phyloP scores from a whole-genome alignment of 1,140 invertebrate genomes.

The Calliphora vicina region DNA sequence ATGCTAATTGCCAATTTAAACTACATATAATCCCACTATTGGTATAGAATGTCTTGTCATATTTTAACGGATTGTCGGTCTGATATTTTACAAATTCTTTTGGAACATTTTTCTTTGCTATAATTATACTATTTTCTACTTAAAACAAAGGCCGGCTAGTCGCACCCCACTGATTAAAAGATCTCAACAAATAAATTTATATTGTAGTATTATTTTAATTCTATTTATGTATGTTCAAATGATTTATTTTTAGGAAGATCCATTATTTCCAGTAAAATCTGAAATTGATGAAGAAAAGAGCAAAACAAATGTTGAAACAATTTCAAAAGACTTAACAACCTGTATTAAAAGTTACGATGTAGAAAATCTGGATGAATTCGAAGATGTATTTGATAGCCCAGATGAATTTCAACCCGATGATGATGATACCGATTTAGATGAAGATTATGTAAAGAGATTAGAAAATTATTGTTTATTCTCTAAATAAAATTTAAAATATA shows the following conservation, averaged over 20 bases:
- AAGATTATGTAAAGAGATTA: background rate
- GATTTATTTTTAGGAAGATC: background rate
- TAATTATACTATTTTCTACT: too few species aligned
- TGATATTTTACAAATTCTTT: too few species aligned
- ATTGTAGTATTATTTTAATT: too few species aligned
- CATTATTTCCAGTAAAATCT: background rate
- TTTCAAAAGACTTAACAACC: background rate
- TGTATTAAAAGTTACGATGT: background rate
- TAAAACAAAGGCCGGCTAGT: too few species aligned
- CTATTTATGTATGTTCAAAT: background rate
- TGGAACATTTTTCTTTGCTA: too few species aligned
- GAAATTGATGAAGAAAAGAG: background rate
- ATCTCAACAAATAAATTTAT: too few species aligned
- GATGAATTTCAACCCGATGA: slow-evolving; percentile 4
- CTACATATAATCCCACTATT: too few species aligned
- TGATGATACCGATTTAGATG: background rate
- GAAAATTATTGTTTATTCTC: background rate
- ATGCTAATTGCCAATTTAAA: too few species aligned
- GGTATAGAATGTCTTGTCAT: too few species aligned
- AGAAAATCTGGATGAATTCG: background rate
- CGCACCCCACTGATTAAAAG: too few species aligned
- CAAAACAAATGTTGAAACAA: background rate
- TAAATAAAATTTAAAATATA: background rate
- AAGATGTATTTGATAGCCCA: background rate
- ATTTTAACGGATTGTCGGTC: too few species aligned